Evolutionary conservation across 2,113 vertebrate genomes (phyloP), one percentile per base, ranked within the genome.

Genomic region (Falcunculus frontatus): DNA sequence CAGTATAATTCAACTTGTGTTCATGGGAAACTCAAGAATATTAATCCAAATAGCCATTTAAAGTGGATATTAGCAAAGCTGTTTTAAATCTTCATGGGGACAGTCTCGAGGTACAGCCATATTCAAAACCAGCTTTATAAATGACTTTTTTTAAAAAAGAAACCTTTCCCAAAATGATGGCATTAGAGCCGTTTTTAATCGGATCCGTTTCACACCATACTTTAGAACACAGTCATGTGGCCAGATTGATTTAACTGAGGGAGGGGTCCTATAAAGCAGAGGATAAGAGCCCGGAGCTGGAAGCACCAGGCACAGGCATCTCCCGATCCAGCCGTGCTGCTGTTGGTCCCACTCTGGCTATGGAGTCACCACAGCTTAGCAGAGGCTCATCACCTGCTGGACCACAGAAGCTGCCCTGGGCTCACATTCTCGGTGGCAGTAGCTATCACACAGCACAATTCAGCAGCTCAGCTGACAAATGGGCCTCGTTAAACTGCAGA

Each of bases 21-120:
- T 87, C 77, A n/a, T 68, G 41, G 46, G 53, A 90, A 89, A 42
- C 42, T 73, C 80, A 89, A 47, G 64, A 93, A 90, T 92, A 90
- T 92, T 68, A 93, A 92, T 93, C 44, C 80, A 84, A 95, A 89
- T 79, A 78, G 55, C 73, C 73, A 89, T 60, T 74, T 89, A 44
- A 90, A 94, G 63, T 46, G n/a, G 44, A 33, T 94, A 72, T 92
- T 92, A 89, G 82, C 41, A 82, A 76, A 91, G 42, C 32, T 46
- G 55, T 84, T 77, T 90, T 90, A 93, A 90, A 78, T 56, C 72
- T 93, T 80, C 60, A 56, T 30, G 49, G 22, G 4, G 16, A 80
- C 35, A 75, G 14, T 86, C 75, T 84, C 0, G 0, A 91, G n/a
- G 19, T 64, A 30, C 64, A 90, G 44, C 46, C 50, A 8, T 78